Conservation (phyloP, 2,797 vertebrate species). For the Myoxocephalus aenaeus region DNA sequence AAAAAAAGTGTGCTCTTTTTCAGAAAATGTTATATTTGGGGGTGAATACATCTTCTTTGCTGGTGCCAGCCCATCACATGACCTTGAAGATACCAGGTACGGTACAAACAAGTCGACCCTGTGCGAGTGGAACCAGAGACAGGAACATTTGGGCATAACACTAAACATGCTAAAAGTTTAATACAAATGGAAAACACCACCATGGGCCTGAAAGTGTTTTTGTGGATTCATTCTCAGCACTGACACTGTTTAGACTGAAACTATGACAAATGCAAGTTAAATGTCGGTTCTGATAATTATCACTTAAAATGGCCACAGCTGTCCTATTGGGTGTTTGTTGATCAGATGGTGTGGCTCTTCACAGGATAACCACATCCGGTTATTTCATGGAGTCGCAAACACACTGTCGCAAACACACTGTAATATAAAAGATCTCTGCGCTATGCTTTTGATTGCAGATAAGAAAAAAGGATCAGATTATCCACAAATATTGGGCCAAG, state of each 20-base stretch:
- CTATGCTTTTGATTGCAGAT: neutral
- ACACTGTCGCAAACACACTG: conserved; percentile 1
- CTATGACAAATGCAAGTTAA: neutral
- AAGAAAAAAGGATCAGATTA: conserved; percentile 18
- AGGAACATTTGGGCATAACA: neutral
- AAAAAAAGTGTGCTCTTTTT: neutral
- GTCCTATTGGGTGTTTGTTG: neutral
- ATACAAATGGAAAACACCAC: neutral
- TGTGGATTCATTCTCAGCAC: conserved; percentile 2
- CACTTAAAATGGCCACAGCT: neutral
- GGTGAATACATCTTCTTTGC: neutral
- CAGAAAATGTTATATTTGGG: neutral
- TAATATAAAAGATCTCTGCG: neutral
- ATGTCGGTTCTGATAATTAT: neutral
- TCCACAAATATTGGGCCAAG: conserved; percentile 22
- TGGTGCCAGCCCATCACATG: neutral
- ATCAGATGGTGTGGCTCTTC: conserved; percentile 1
- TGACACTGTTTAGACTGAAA: neutral
- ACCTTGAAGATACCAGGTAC: neutral
- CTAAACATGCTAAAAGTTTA: neutral
- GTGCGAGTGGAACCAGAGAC: neutral
- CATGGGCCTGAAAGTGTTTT: neutral
- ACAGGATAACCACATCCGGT: neutral
- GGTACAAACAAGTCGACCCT: neutral
- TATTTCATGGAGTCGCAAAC: conserved; percentile 1